A percentile compares a stretch with the other conserved stretches of the same genome.
Evolutionary conservation across 1,140 invertebrate species (phyloP).

Genomic region (Saxidomus purpurata): DNA sequence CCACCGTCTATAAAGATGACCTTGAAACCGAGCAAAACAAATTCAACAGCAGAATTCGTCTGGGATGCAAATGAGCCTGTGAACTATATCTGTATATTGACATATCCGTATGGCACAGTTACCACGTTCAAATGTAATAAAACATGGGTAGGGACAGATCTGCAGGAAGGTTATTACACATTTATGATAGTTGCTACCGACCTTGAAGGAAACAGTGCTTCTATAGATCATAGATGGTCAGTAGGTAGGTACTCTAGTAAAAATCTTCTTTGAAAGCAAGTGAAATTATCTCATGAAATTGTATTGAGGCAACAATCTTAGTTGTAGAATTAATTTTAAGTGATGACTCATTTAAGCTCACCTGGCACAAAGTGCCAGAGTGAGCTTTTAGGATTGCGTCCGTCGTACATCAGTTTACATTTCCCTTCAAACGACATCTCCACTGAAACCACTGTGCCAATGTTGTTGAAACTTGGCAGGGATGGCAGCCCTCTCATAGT

Average conservation of each 20-base stretch:
- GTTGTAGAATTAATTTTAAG: too few species aligned
- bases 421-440: too few species aligned
- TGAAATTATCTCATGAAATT: too few species aligned
- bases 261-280: too few species aligned
- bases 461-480: too few species aligned
- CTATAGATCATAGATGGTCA: neutral
- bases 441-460: too few species aligned
- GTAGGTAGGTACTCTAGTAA: neutral
- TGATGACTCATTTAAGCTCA: too few species aligned
- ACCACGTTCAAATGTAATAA: neutral
- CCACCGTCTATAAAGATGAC: neutral
- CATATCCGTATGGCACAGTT: neutral
- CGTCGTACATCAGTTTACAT: too few species aligned
- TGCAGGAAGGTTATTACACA: neutral
- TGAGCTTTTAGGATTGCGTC: too few species aligned
- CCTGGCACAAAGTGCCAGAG: too few species aligned
- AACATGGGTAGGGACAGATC: neutral
- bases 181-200: neutral
- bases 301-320: too few species aligned
- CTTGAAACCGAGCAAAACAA: neutral
- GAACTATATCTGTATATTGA: neutral
- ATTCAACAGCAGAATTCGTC: neutral
- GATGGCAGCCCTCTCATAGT: too few species aligned
- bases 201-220: slow-evolving; percentile 7
- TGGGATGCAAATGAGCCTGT: slow-evolving; percentile 14